Evolutionary conservation across 1,140 invertebrate species (phyloP).

Genomic region (Monomorium pharaonis): DNA sequence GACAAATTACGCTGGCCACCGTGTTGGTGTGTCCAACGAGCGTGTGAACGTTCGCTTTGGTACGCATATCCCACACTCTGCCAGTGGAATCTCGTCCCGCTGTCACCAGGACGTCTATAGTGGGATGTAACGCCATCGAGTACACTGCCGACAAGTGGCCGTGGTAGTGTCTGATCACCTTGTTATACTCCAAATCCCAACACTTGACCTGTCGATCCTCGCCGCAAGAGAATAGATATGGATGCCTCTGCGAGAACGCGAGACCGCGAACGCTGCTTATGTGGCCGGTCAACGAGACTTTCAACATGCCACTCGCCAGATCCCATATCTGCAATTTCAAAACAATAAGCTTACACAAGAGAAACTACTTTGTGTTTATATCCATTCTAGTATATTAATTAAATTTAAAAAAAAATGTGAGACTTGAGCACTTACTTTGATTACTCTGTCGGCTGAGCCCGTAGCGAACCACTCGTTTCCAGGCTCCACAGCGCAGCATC

Average conservation of each 20-base stretch:
- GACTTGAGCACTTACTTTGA: conserved; percentile 89
- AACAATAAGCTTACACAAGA: neutral
- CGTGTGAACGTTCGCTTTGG: conserved; percentile 99
- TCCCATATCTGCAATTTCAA: conserved; percentile 96
- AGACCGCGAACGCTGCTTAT: conserved; percentile 98
- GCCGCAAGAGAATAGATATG: conserved; percentile 99
- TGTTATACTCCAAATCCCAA: conserved; percentile 99
- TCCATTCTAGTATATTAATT: neutral
- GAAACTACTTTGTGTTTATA: neutral
- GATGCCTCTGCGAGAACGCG: conserved; percentile 96
- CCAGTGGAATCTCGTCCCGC: conserved; percentile 98
- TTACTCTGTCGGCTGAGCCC: conserved; percentile 98
- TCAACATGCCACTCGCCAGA: conserved; percentile 96
- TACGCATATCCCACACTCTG: conserved; percentile 99
- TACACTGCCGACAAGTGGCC: conserved; percentile 99
- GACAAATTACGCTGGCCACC: conserved; percentile 96
- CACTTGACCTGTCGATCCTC: conserved; percentile 99
- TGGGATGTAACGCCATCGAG: conserved; percentile 96
- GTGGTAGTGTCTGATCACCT: conserved; percentile 99
- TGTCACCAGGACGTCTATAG: conserved; percentile 97
- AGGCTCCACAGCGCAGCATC: conserved; percentile 98
- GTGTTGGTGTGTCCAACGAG: conserved; percentile 99
- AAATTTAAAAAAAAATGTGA: neutral
- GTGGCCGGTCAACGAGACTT: conserved; percentile 99
- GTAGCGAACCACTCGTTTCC: conserved; percentile 98